These are phyloP conservation scores for Cheilosia impressa DNA, from an alignment of 2,888 invertebrate genomes.

Conservation along the genomic window DNA sequence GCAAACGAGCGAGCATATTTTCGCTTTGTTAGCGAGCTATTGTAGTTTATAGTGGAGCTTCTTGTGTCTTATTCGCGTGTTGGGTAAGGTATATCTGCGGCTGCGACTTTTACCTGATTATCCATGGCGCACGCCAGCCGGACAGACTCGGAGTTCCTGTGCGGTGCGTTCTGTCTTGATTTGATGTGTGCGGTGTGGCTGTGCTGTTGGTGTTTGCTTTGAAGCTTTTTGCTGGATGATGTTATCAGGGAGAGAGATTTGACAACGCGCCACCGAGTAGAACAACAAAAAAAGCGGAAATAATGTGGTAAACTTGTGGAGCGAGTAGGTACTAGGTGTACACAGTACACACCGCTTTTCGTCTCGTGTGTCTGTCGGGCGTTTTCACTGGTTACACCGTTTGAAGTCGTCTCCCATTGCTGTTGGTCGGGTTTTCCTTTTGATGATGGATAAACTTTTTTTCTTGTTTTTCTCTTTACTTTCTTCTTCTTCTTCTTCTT, in stretches of 20 bases:
- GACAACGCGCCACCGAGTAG: conserved; percentile 4
- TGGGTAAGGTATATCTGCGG: neutral
- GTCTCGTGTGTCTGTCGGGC: conserved; percentile 24
- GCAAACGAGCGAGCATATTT: conserved; percentile 23
- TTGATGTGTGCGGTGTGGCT: neutral
- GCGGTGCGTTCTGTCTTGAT: conserved; percentile 19
- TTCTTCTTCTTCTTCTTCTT: conserved; percentile 24
- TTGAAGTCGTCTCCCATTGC: conserved; percentile 33
- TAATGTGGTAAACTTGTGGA: conserved; percentile 35
- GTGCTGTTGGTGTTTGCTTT: conserved; percentile 14
- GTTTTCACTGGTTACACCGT: conserved; percentile 49
- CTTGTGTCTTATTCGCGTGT: conserved; percentile 12
- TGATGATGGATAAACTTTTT: conserved; percentile 45
- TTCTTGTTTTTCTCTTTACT: neutral
- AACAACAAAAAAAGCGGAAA: conserved; percentile 36
- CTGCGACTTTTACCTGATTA: neutral
- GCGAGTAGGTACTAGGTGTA: conserved; percentile 10
- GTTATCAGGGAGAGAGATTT: conserved; percentile 28
- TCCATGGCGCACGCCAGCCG: neutral
- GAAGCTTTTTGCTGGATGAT: conserved; percentile 30
- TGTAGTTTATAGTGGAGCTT: conserved; percentile 10
- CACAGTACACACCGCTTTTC: conserved; percentile 8
- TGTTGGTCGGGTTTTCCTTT: conserved; percentile 39
- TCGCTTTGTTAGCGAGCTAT: conserved; percentile 33
- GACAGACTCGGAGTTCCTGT: neutral